Percentiles rank a stretch among this genome's conserved stretches.
Evolutionary conservation across 2,113 vertebrate species (phyloP).

Genomic region (Amblyopsis rosae): DNA sequence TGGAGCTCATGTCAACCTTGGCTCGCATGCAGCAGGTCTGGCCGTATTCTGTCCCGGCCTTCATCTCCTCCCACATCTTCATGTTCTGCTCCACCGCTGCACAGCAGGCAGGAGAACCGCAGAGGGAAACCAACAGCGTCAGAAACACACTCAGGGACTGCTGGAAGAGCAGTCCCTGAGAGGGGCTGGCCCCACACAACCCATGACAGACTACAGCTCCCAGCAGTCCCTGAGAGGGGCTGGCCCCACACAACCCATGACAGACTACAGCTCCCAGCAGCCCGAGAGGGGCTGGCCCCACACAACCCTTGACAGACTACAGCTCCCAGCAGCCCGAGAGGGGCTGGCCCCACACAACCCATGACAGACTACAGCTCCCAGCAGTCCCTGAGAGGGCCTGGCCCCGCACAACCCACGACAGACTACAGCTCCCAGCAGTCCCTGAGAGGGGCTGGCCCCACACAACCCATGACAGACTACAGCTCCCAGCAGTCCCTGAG

Average conservation of each 20-base stretch:
- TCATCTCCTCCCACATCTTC: conserved; percentile 97
- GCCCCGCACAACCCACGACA: too few species aligned
- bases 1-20: conserved; percentile 98
- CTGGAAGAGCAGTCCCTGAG: not conserved
- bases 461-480: not conserved
- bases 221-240: not conserved
- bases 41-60: conserved; percentile 85
- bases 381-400: too few species aligned
- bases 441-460: not conserved
- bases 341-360: too few species aligned
- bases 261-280: not conserved
- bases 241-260: not conserved
- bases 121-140: not conserved
- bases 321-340: too few species aligned
- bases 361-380: too few species aligned
- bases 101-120: not conserved
- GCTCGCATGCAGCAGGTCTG: conserved; percentile 95
- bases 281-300: too few species aligned
- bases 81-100: conserved; percentile 92
- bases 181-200: not conserved
- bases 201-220: not conserved
- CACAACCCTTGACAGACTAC: too few species aligned
- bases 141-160: too few species aligned
- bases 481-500: not conserved
- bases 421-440: too few species aligned